phyloP scores from a whole-genome alignment of 1,140 invertebrate species.

The Trichonephila inaurata region DNA sequence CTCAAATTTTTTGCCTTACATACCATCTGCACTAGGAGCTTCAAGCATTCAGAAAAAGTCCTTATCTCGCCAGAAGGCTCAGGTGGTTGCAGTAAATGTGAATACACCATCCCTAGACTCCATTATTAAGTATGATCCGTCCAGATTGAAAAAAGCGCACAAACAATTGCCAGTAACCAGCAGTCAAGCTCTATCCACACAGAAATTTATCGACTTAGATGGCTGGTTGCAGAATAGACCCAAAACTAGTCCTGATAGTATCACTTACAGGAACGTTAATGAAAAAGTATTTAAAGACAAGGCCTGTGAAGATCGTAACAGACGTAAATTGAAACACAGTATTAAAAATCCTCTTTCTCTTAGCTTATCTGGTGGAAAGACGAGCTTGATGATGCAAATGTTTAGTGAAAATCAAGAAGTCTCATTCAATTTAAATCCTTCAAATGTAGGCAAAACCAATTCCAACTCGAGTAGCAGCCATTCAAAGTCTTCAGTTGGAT shows the following conservation, averaged over 20 bases:
- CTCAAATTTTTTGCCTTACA: constrained; percentile 70
- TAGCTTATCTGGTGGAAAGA: constrained; percentile 27
- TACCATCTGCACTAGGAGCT: constrained; percentile 15
- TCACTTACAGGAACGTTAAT: not conserved
- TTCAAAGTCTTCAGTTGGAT: not conserved
- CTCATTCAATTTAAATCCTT: constrained; percentile 35
- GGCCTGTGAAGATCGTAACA: not conserved
- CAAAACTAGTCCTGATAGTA: constrained; percentile 62
- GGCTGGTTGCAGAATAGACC: constrained; percentile 66
- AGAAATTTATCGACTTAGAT: constrained; percentile 59
- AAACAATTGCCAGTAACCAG: constrained; percentile 37
- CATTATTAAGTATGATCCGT: constrained; percentile 59
- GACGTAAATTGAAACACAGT: constrained; percentile 27
- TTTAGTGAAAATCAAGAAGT: constrained; percentile 3
- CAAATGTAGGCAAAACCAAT: constrained; percentile 26
- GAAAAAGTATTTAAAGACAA: not conserved
- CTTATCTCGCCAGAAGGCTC: not conserved
- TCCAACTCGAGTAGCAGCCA: not conserved
- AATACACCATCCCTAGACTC: not conserved
- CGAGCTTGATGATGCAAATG: constrained; percentile 40
- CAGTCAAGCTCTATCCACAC: constrained; percentile 46
- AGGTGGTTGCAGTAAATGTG: constrained; percentile 14
- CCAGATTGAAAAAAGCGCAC: constrained; percentile 40
- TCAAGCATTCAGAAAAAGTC: constrained; percentile 9
- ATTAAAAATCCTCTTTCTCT: constrained; percentile 50